Conservation (phyloP, 1,140 invertebrate species). For the Drosophila leontia region DNA sequence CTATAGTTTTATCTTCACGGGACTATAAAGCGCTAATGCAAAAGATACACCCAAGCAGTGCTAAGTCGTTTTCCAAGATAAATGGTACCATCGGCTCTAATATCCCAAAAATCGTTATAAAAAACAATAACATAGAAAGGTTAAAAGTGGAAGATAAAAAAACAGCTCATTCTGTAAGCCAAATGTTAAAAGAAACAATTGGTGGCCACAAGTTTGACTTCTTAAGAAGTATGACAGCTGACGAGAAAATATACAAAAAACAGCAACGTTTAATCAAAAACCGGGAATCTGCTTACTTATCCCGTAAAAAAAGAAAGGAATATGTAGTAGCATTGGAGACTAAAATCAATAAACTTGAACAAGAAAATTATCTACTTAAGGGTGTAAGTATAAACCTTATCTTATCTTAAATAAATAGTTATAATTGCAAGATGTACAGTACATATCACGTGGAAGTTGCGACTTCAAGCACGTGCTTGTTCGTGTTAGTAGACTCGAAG, state of each 20-base stretch:
- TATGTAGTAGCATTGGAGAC: conserved; percentile 93
- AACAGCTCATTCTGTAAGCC: background rate
- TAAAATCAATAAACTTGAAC: conserved; percentile 89
- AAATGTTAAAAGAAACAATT: conserved; percentile 3
- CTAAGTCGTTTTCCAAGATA: conserved; percentile 56
- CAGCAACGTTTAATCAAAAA: conserved; percentile 97
- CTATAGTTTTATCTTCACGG: conserved; percentile 85
- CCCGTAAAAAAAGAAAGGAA: conserved; percentile 96
- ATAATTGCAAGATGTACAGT: background rate
- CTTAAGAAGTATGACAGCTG: conserved; percentile 46
- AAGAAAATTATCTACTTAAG: conserved; percentile 90
- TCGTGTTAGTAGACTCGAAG: no score
- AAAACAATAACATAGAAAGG: conserved; percentile 69
- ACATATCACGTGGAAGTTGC: no score
- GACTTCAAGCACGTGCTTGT: no score
- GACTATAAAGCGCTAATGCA: conserved; percentile 86
- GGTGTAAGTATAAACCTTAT: conserved; percentile 86
- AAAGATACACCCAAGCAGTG: conserved; percentile 79
- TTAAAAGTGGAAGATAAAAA: background rate
- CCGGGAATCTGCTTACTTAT: conserved; percentile 95
- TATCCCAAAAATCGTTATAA: conserved; percentile 79
- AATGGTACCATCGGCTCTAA: conserved; percentile 49
- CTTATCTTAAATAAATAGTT: background rate
- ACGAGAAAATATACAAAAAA: conserved; percentile 89
- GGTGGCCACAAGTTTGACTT: conserved; percentile 28